phyloP scores from a whole-genome alignment of 2,797 vertebrate genomes.

The Argya squamiceps region DNA sequence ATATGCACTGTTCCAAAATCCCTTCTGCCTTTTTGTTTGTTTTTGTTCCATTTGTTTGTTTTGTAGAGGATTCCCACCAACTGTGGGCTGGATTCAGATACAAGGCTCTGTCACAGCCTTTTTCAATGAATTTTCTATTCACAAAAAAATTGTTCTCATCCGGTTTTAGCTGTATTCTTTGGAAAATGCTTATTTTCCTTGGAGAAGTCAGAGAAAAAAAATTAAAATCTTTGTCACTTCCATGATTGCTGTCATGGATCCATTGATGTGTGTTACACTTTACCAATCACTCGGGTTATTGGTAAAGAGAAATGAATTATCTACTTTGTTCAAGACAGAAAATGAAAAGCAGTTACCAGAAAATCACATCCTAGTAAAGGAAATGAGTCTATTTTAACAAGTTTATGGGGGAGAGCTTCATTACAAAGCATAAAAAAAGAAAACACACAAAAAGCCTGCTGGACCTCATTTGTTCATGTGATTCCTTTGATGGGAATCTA shows the following conservation, averaged over 20 bases:
- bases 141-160: neutral
- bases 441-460: neutral
- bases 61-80: constrained; percentile 31
- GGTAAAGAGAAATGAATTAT: neutral
- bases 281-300: neutral
- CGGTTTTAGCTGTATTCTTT: neutral
- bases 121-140: constrained; percentile 56
- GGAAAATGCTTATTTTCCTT: neutral
- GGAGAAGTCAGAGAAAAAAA: neutral
- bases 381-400: neutral
- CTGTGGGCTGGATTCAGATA: constrained; percentile 21
- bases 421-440: neutral
- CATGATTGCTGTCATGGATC: neutral
- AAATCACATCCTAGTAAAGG: constrained; percentile 1
- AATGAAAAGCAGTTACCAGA: neutral
- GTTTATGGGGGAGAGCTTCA: neutral
- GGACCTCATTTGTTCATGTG: neutral
- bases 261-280: neutral
- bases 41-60: constrained; percentile 21
- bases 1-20: constrained; percentile 14
- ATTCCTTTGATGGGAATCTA: neutral
- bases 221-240: neutral
- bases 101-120: constrained; percentile 2
- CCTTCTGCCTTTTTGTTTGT: constrained; percentile 16
- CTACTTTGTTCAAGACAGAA: neutral